Evolutionary conservation across 2,888 invertebrate species (phyloP), one percentile per base, ranked within the genome.

Genomic region (Xylota sylvarum): DNA sequence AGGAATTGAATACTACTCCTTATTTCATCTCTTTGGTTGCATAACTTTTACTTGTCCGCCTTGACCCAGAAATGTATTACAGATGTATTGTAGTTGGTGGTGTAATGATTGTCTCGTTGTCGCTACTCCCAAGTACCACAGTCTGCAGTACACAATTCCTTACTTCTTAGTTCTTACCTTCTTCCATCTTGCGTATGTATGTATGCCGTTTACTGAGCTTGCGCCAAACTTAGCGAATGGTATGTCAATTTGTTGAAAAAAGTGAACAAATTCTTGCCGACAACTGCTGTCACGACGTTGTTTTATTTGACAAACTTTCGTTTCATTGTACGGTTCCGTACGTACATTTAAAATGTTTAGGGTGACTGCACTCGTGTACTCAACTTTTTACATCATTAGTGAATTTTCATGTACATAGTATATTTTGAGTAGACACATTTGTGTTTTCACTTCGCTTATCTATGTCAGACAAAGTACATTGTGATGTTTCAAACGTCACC

Each of bases 321-420:
- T 35, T 40, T 40, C 12, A 40, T 60, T 40, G 58, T 35, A 60
- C 58, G 40, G 40, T 60, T 60, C 17, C 40, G 23, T n/a, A n/a
- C n/a, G 19, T 58, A 19, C 17, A 58, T 58, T 58, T 58, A 23
- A 37, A 35, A 58, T 37, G 37, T 37, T 37, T 12, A 37, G 19
- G 17, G 37, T 19, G 58, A 37, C 19, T 35, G 17, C 35, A 56
- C n/a, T 56, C 56, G 56, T 56, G 5, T 17, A n/a, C 23, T 60
- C n/a, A 60, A 23, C 23, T 60, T 60, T 19, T 35, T 12, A 60
- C 58, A 23, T 60, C 37, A 37, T 37, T 60, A 60, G 58, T 17
- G 37, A 27, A 10, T 40, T 37, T 40, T 23, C 6, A 40, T 19
- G 58, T 23, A 58, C 19, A n/a, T n/a, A n/a, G n/a, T n/a, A n/a